Base-by-base conservation (phyloP, 2,888 invertebrate species). In the Siphlonurus alternatus region DNA sequence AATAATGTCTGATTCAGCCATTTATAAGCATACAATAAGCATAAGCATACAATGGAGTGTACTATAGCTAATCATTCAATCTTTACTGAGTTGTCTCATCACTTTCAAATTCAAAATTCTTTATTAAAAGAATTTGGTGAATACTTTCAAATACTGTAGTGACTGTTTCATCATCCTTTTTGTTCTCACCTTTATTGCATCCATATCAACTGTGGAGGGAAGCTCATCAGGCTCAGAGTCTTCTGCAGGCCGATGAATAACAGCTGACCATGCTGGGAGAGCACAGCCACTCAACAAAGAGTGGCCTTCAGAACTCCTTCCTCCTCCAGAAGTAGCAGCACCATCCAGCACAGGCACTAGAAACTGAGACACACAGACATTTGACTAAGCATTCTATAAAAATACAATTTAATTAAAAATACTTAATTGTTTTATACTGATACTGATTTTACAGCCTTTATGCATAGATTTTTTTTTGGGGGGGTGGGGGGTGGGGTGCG, bases 121-220 rank as follows among this genome's bases (percentile, higher is more conserved):
- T n/a, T n/a, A n/a, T n/a, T n/a, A n/a, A n/a, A n/a, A n/a, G n/a
- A n/a, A n/a, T n/a, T n/a, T n/a, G n/a, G n/a, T n/a, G n/a, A n/a
- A n/a, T n/a, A n/a, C n/a, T n/a, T n/a, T n/a, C n/a, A n/a, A n/a
- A n/a, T n/a, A n/a, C n/a, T n/a, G n/a, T n/a, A n/a, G n/a, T n/a
- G n/a, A n/a, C n/a, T n/a, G n/a, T n/a, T n/a, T n/a, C n/a, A n/a
- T n/a, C n/a, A n/a, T n/a, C n/a, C n/a, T n/a, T n/a, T n/a, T n/a
- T n/a, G n/a, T 72, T 60, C 77, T 78, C 67, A 78, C 79, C 73
- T 82, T 83, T 71, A 84, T 81, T 65, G 83, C 83, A 70, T 82
- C 81, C 76, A 84, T 84, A 70, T 84, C 84, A 66, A 84, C 83
- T 24, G 84, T 84, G 25, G 83, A 83, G 18, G 83, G 83, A 69